Base-by-base conservation (phyloP, 1,140 invertebrate genomes). In the Neotoxoptera formosana region DNA sequence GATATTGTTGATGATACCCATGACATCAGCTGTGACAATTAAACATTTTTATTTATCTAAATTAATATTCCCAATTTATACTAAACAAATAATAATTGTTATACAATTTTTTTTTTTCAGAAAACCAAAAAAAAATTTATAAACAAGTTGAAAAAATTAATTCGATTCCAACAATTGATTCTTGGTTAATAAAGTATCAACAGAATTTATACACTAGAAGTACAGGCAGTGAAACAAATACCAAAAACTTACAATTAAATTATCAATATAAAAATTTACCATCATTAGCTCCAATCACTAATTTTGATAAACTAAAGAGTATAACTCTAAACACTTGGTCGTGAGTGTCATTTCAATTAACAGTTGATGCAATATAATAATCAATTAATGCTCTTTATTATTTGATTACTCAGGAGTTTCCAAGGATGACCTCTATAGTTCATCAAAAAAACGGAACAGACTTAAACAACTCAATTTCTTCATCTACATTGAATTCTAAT, bases 401-500 rank as follows among this genome's bases (percentile, higher is more conserved):
- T 90, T 81, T 93, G n/a, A 93, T 86, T 86, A 86, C 56, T 84
- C 36, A 84, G 91, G 48, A 93, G 34, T 83, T 86, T 93, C 91
- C 81, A 93, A 93, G 81, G 36, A 93, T 93, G 91, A 93, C 91
- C 36, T 93, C 91, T 53, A 36, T 93, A 86, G 91, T 93, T 93
- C 91, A 93, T 86, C 91, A 93, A 84, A 93, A 93, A 93, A 93
- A 93, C 48, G 81, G 91, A 93, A 93, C 91, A 93, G 91, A 93
- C 8, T 53, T 93, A 84, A 93, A 93, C 14, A 93, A 93, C 48
- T 53, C 91, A 93, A 93, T 93, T 41, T 84, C 91, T 84, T 93
- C 91, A 86, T 93, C 91, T 86, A 53, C 91, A 84, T 86, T 93
- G 48, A 93, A 84, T 86, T 86, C 91, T 84, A 93, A 84, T 56